phyloP scores from a whole-genome alignment of 2,797 vertebrate genomes.

The Vireo griseus region DNA sequence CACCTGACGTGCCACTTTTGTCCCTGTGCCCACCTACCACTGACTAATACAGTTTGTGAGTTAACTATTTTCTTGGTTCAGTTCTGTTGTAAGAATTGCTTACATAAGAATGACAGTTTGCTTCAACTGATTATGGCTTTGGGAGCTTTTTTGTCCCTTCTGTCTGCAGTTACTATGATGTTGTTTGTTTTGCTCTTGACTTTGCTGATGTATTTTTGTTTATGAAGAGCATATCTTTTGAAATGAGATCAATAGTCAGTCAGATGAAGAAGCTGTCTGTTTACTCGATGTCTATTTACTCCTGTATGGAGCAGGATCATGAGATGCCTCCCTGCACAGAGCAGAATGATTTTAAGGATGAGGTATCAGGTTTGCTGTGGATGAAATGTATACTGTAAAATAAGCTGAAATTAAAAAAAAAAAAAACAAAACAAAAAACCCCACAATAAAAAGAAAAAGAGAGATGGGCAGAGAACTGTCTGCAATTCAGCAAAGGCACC shows the following conservation, averaged over 20 bases:
- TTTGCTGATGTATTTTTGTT: not conserved
- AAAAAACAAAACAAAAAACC: too few relatives aligned
- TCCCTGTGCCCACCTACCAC: not conserved
- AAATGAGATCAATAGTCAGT: not conserved
- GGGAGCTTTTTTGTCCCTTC: not conserved
- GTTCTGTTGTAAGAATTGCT: not conserved
- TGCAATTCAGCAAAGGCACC: not conserved
- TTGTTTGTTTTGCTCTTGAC: not conserved
- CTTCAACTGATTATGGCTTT: not conserved
- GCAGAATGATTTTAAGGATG: not conserved
- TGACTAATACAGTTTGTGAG: not conserved
- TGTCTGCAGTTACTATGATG: not conserved
- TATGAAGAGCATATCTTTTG: not conserved
- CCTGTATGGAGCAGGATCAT: not conserved
- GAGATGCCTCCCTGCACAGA: not conserved
- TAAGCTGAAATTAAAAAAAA: not conserved
- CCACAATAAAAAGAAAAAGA: not conserved
- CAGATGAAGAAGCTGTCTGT: not conserved
- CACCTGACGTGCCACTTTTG: not conserved
- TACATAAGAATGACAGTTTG: not conserved
- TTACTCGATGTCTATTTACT: not conserved
- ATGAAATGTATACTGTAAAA: not conserved
- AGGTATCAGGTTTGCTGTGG: not conserved
- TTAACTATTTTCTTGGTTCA: not conserved
- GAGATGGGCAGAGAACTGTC: not conserved